A percentile compares a stretch with the other conserved stretches of the same genome.
phyloP scores from a whole-genome alignment of 1,140 invertebrate genomes.

The Tyrophagus putrescentiae region DNA sequence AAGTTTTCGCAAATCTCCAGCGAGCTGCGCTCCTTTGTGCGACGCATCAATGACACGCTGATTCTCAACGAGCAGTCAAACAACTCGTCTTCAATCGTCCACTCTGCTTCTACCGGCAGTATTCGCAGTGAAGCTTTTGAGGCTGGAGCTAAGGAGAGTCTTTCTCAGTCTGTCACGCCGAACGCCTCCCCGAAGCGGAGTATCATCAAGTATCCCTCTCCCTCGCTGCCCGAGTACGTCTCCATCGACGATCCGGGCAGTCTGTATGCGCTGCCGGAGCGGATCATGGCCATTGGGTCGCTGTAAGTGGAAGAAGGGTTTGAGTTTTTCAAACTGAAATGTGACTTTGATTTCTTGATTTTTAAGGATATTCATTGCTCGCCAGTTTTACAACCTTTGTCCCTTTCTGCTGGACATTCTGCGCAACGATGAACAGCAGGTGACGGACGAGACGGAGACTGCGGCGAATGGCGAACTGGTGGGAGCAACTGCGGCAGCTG shows the following conservation, averaged over 20 bases:
- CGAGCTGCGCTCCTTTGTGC: conserved; percentile 54
- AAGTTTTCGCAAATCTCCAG: conserved; percentile 27
- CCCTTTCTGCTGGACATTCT: conserved; percentile 58
- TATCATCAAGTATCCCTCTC: conserved; percentile 39
- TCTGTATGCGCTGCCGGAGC: conserved; percentile 62
- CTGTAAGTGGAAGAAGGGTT: conserved; percentile 37
- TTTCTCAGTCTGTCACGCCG: too few relatives aligned
- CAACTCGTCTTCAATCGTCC: too few relatives aligned
- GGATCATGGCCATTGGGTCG: conserved; percentile 80
- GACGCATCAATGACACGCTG: conserved; percentile 54
- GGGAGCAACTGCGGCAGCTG: background rate
- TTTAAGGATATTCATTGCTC: conserved; percentile 57
- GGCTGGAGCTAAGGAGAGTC: too few relatives aligned
- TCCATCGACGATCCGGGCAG: conserved; percentile 52
- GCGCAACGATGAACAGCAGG: conserved; percentile 8
- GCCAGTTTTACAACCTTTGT: conserved; percentile 66
- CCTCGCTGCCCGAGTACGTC: conserved; percentile 51
- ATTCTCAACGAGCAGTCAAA: conserved; percentile 34
- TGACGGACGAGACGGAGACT: background rate
- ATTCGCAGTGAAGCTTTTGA: too few relatives aligned
- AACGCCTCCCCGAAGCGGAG: conserved; percentile 8
- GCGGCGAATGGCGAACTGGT: too few relatives aligned
- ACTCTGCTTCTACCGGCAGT: too few relatives aligned
- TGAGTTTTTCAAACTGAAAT: background rate
- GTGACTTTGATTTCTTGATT: conserved; percentile 20